These are phyloP conservation scores for Leistus spinibarbis DNA, from an alignment of 2,888 invertebrate genomes.

Conservation along the genomic window DNA sequence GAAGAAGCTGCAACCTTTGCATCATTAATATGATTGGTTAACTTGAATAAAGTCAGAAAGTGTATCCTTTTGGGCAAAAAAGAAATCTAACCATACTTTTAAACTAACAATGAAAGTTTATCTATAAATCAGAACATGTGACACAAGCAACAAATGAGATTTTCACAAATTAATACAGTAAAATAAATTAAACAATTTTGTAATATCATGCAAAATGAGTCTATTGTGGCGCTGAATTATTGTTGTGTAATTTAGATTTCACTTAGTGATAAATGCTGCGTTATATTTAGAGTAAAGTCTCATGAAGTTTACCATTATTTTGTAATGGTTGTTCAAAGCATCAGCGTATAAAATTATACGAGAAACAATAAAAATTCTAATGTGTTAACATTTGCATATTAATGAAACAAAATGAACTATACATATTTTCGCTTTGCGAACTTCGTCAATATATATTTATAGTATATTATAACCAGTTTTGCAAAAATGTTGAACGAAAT, in stretches of 20 bases:
- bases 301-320: background rate
- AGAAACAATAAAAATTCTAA: background rate
- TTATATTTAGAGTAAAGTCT: background rate
- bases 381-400: background rate
- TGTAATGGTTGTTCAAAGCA: background rate
- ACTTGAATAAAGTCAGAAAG: too few relatives aligned
- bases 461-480: background rate
- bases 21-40: too few relatives aligned
- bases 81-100: too few relatives aligned
- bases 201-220: too few relatives aligned
- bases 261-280: background rate
- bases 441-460: background rate
- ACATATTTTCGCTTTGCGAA: background rate
- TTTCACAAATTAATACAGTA: too few relatives aligned
- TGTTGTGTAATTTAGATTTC: background rate
- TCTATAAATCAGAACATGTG: background rate
- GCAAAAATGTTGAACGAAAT: slow-evolving; percentile 26
- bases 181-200: too few relatives aligned
- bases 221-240: background rate
- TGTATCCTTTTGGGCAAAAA: too few relatives aligned
- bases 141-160: too few relatives aligned
- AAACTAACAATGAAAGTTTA: background rate
- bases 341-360: background rate
- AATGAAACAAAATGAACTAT: background rate
- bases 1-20: too few relatives aligned